Base-by-base conservation (phyloP, 2,113 vertebrate species). In the Psittacara wagleri region DNA sequence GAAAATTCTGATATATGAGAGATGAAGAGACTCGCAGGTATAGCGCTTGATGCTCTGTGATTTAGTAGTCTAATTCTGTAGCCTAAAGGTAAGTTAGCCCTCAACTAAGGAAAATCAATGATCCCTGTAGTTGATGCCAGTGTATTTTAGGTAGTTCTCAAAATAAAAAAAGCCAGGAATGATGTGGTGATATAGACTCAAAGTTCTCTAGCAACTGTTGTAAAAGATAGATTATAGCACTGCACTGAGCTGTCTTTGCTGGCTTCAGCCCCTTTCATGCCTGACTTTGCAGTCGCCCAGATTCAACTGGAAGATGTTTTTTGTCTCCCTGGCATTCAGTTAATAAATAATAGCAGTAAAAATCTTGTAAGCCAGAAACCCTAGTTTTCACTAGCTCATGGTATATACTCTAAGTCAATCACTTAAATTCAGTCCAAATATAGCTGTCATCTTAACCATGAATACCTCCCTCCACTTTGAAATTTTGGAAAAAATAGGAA, bases 321-420 rank as follows among this genome's bases (percentile, higher is more conserved):
- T 89, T 82, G 33, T 76, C 52, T 94, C 24, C 33, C 44, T 79
- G 18, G 44, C 37, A 44, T 78, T 68, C 24, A 55, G 44, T 73
- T 64, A 64, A 48, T 93, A 88, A 93, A 92, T 85, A 94, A 94
- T 68, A 87, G 11, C 23, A 68, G n/a, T 57, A 90, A 83, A 92
- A 95, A 57, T 52, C 63, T 41, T 86, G 28, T 83, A 51, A 92
- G n/a, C 19, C 49, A 83, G 88, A 83, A 96, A 68, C 4, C 16
- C 48, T 52, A 19, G 13, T 69, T 90, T 93, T 83, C 35, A 49
- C 33, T 44, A 74, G 19, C 41, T 90, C 19, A 25, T 37, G 37
- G 41, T 18, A 77, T 3, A 22, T 41, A 41, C 1, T 52, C 15
- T 72, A 15, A 11, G 25, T 83, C 80, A 66, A n/a, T 91, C n/a